Base-by-base conservation (phyloP, 2,888 invertebrate genomes). In the Myathropa florea region DNA sequence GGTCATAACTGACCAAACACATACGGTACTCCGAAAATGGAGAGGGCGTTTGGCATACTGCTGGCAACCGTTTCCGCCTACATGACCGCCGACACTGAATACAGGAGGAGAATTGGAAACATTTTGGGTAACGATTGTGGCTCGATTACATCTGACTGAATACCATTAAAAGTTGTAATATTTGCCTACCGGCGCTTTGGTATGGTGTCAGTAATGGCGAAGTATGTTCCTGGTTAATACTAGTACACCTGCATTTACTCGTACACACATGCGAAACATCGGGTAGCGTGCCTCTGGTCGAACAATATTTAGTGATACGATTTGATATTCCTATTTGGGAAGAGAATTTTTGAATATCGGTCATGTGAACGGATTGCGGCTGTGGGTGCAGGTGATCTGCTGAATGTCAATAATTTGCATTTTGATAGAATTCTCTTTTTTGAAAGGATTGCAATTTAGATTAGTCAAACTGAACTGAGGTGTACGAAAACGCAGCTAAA, bases 71-170 rank as follows among this genome's bases (percentile, higher is more conserved):
- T 64, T 39, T 28, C 67, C 57, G 14, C 12, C 12, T 46, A 67
- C 36, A 18, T 39, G 2, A 12, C 61, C 57, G 36, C 14, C 14
- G 39, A 24, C 10, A 61, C 39, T 1, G 60, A 23, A 46, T 63
- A 21, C 26, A 23, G 30, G 30, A 63, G 28, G 64, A 70, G 59
- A 21, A 82, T 76, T 70, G 70, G 59, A 70, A 76, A 70, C 65
- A 77, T 77, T 83, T 78, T 72, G 77, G 78, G 78, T 73, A 73
- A 53, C 63, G 72, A 64, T 78, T 83, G 83, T 73, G 83, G 83
- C 78, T 46, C 67, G 57, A 73, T 83, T 78, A 67, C 63, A 73
- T 83, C 72, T 64, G 78, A 78, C 78, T 83, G 78, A 78, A 67
- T 73, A 53, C 59, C 78, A 78, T 83, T 83, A 72, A 68, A 23